Evolutionary conservation across 2,888 invertebrate genomes (phyloP).

Genomic region (Lithosia quadra): DNA sequence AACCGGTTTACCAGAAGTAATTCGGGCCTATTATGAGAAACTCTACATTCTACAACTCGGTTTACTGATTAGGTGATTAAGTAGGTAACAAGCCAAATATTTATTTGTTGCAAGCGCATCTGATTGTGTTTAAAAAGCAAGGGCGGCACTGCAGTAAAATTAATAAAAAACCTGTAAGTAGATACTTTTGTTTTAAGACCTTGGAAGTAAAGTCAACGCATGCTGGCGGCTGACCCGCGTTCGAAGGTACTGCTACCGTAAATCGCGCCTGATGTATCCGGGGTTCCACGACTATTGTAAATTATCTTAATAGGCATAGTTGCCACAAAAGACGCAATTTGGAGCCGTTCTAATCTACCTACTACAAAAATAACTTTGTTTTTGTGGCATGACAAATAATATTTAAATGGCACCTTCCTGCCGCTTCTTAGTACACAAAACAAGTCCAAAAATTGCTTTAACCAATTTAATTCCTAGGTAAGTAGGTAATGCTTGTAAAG

Average conservation of each 20-base stretch:
- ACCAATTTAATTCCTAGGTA: background rate
- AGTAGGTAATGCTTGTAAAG: background rate
- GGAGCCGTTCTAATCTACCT: slow-evolving; percentile 14
- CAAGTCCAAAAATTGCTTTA: background rate
- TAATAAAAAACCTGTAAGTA: slow-evolving; percentile 11
- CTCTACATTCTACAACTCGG: background rate
- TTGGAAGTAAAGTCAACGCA: slow-evolving; percentile 34
- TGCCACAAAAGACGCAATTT: slow-evolving; percentile 9
- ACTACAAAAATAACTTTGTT: slow-evolving; percentile 20
- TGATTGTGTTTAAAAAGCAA: background rate
- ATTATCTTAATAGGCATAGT: slow-evolving; percentile 10
- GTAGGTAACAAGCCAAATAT: background rate
- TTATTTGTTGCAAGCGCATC: background rate
- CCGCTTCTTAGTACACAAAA: background rate
- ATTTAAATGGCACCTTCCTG: slow-evolving; percentile 15
- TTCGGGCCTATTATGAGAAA: background rate
- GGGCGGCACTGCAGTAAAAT: background rate
- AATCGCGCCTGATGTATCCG: slow-evolving; percentile 15
- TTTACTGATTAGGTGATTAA: background rate
- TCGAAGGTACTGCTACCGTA: slow-evolving; percentile 35
- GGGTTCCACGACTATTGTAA: slow-evolving; percentile 21
- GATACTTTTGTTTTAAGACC: slow-evolving; percentile 28
- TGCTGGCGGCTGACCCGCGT: slow-evolving; percentile 21
- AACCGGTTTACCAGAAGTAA: background rate
- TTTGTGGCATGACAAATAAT: slow-evolving; percentile 13